Evolutionary conservation across 2,797 vertebrate genomes (phyloP).

Genomic region (Brachymystax lenok): DNA sequence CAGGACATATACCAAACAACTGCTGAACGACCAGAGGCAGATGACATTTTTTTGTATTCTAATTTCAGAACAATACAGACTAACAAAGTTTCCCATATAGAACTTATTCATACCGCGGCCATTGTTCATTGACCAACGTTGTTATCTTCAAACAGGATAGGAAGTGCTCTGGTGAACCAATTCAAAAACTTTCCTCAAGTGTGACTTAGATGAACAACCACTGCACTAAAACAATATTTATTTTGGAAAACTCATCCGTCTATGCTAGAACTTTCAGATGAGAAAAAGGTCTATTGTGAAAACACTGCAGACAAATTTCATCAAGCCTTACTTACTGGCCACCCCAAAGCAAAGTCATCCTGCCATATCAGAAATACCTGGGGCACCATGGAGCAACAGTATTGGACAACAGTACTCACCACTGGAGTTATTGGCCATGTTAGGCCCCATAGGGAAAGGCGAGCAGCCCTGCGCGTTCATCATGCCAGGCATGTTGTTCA

Average conservation of each 20-base stretch:
- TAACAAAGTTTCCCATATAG: background rate
- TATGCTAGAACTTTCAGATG: background rate
- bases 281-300: background rate
- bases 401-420: slow-evolving; percentile 69
- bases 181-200: background rate
- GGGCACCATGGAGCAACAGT: background rate
- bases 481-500: slow-evolving; percentile 97
- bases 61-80: background rate
- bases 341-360: background rate
- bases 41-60: background rate
- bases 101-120: background rate
- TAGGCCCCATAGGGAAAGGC: slow-evolving; percentile 89
- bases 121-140: background rate
- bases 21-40: background rate
- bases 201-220: too few species aligned
- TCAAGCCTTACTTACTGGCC: background rate
- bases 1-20: background rate
- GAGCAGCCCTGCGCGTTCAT: slow-evolving; percentile 94
- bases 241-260: too few species aligned
- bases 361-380: background rate
- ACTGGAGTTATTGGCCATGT: slow-evolving; percentile 94
- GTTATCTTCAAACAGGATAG: background rate
- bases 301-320: background rate
- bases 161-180: background rate
- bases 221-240: too few species aligned